Percentiles rank a stretch among this genome's conserved stretches.
Conservation (phyloP, 1,140 invertebrate species). For the Drosophila paulistorum region DNA sequence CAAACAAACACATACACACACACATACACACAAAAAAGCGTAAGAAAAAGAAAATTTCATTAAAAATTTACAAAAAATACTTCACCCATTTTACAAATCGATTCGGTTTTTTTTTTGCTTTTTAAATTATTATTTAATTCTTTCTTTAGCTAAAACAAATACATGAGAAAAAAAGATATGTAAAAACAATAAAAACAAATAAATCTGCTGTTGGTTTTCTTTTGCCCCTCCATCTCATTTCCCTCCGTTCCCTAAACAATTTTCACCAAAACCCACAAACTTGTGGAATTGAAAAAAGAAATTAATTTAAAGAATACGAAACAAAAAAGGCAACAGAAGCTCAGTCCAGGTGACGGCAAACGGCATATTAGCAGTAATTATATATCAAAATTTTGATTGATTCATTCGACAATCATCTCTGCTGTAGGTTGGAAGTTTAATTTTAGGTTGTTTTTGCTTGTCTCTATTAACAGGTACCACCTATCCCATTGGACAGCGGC, state of each 20-base stretch:
- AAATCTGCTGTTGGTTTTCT: constrained; percentile 5
- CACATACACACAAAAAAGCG: constrained; percentile 17
- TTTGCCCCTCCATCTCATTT: neutral
- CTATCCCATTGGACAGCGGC: constrained; percentile 4
- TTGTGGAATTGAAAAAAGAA: neutral
- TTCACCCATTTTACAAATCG: constrained; percentile 12
- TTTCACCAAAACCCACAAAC: neutral
- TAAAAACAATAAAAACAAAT: neutral
- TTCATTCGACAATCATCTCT: neutral
- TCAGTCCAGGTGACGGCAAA: constrained; percentile 9
- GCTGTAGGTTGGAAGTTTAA: neutral
- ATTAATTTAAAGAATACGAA: neutral
- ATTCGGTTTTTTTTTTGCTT: neutral
- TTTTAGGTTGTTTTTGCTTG: neutral
- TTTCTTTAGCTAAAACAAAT: constrained; percentile 10
- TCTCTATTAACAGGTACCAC: constrained; percentile 6
- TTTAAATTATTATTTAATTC: neutral
- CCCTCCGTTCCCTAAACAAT: neutral
- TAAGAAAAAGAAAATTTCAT: constrained; percentile 14
- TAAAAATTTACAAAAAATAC: constrained; percentile 13
- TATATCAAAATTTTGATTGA: neutral
- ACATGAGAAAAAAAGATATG: neutral
- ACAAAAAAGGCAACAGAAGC: constrained; percentile 1
- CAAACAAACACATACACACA: neutral
- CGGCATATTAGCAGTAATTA: constrained; percentile 8